Evolutionary conservation across 1,140 invertebrate species (phyloP).

Genomic region (Aleiodes sp.): DNA sequence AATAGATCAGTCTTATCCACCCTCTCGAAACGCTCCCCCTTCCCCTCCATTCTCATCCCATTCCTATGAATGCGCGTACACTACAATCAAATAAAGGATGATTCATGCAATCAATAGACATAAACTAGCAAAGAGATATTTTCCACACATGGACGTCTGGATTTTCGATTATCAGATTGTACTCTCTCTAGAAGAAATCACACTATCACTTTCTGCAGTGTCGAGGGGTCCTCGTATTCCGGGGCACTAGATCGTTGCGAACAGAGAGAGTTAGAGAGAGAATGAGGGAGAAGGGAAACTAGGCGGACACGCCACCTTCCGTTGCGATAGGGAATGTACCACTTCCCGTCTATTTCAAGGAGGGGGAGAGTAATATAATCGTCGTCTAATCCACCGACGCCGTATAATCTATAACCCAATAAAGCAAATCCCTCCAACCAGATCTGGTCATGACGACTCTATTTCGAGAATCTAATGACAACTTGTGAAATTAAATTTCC

Average conservation of each 20-base stretch:
- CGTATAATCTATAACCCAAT: conserved; percentile 14
- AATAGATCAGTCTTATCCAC: conserved; percentile 16
- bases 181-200: conserved; percentile 3
- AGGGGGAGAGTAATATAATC: conserved; percentile 30
- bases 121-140: not conserved
- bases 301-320: conserved; percentile 13
- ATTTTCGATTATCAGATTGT: not conserved
- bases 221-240: not conserved
- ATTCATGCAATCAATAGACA: conserved; percentile 2
- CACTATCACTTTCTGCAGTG: conserved; percentile 14
- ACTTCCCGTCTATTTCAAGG: not conserved
- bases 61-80: conserved; percentile 18
- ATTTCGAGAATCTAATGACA: conserved; percentile 9
- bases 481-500: not conserved
- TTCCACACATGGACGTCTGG: not conserved
- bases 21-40: too few species aligned
- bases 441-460: conserved; percentile 16
- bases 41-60: conserved; percentile 1
- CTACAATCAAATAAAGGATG: conserved; percentile 29
- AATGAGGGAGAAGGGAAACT: too few species aligned
- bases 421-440: not conserved
- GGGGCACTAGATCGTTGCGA: conserved; percentile 13
- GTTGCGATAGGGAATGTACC: conserved; percentile 20
- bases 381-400: conserved; percentile 31
- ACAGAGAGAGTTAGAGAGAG: too few species aligned